phyloP scores from a whole-genome alignment of 2,888 invertebrate genomes.

The Agrochola litura region DNA sequence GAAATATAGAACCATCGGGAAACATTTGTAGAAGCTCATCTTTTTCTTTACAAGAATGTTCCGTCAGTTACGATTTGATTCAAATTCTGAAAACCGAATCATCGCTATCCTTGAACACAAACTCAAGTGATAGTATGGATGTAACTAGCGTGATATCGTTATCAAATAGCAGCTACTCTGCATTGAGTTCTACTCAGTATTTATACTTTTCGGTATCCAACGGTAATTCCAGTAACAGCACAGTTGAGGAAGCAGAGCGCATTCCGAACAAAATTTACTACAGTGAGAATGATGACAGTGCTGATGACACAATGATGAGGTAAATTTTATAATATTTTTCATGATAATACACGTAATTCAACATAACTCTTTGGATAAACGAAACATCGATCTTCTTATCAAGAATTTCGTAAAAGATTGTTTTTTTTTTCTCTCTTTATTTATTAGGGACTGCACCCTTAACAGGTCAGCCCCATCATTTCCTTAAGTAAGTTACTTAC shows the following conservation, averaged over 20 bases:
- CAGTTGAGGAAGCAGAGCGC: constrained; percentile 52
- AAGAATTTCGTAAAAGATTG: no score
- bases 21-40: constrained; percentile 1
- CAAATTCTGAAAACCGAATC: constrained; percentile 69
- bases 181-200: constrained; percentile 64
- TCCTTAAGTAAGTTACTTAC: no score
- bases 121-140: constrained; percentile 52
- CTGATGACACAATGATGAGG: constrained; percentile 51
- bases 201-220: constrained; percentile 54
- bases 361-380: background rate
- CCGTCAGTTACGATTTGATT: constrained; percentile 68
- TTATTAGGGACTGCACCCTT: no score
- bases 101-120: constrained; percentile 69
- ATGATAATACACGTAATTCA: background rate
- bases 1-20: background rate
- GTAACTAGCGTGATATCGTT: constrained; percentile 70
- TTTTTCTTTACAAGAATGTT: constrained; percentile 17
- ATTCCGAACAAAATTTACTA: constrained; percentile 50
- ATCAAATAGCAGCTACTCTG: constrained; percentile 59
- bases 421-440: no score
- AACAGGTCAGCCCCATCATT: no score
- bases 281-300: constrained; percentile 41
- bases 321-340: constrained; percentile 24
- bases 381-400: background rate
- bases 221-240: constrained; percentile 21